Evolutionary conservation across 2,888 invertebrate species (phyloP).

Genomic region (Monopis laevigella): DNA sequence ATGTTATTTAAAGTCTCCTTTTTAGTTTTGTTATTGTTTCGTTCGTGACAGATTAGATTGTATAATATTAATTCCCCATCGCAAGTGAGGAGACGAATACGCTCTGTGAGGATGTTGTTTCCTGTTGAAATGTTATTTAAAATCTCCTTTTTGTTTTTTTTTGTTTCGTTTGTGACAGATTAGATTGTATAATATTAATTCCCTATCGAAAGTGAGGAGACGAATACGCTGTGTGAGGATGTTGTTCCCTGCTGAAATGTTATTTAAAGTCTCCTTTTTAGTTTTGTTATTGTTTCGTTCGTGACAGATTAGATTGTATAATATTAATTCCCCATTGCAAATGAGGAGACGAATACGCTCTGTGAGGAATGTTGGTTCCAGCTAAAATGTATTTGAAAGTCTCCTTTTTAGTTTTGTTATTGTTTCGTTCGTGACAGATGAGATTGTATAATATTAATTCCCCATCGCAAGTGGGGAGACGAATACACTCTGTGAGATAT

Average conservation of each 20-base stretch:
- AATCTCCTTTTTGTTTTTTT: not conserved
- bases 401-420: not conserved
- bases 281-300: not conserved
- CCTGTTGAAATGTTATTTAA: constrained; percentile 41
- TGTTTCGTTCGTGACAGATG: too few species aligned
- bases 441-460: too few species aligned
- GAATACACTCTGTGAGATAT: constrained; percentile 87
- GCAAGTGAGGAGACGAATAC: constrained; percentile 86
- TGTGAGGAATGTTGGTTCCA: constrained; percentile 81
- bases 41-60: too few species aligned
- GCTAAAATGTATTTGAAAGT: too few species aligned
- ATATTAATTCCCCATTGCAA: constrained; percentile 87
- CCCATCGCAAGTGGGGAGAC: constrained; percentile 85
- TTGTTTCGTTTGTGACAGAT: too few species aligned
- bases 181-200: too few species aligned
- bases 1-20: too few species aligned
- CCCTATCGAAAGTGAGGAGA: constrained; percentile 85
- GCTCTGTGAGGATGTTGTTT: constrained; percentile 85
- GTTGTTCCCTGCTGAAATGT: constrained; percentile 71
- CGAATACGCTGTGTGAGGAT: constrained; percentile 88
- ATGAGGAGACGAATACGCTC: constrained; percentile 88
- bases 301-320: too few species aligned
- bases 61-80: too few species aligned
- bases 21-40: not conserved
- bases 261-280: not conserved